These are phyloP conservation scores for Leuciscus idus DNA, from an alignment of 2,113 vertebrate species.

Conservation along the genomic window DNA sequence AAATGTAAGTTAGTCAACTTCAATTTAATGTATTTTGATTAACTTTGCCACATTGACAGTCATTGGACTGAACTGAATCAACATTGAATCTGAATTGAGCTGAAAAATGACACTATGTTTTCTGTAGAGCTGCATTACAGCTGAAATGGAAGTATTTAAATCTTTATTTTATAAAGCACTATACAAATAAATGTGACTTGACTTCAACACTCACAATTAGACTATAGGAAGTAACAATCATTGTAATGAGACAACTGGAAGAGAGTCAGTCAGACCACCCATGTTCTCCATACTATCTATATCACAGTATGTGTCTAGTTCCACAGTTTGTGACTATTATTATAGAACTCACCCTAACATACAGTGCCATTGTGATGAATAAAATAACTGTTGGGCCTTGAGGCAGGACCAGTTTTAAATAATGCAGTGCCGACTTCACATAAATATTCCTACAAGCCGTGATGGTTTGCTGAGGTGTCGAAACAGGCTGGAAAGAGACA, in stretches of 20 bases:
- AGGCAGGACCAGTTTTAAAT: slow-evolving; percentile 13
- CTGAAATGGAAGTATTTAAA: not conserved
- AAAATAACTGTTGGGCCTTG: not conserved
- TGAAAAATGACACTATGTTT: not conserved
- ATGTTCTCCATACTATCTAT: not conserved
- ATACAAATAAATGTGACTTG: no score
- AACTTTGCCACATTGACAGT: not conserved
- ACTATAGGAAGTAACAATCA: not conserved
- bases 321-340: not conserved
- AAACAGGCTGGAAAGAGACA: slow-evolving; percentile 21
- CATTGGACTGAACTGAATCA: not conserved
- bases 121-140: not conserved
- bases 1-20: not conserved
- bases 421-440: slow-evolving; percentile 5
- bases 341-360: not conserved
- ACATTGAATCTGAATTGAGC: not conserved
- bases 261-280: not conserved
- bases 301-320: not conserved
- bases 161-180: no score
- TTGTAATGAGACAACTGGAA: not conserved
- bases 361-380: not conserved
- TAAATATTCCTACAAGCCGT: not conserved
- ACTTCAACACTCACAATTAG: not conserved
- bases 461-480: slow-evolving; percentile 26
- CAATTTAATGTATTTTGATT: not conserved